These are phyloP conservation scores for Procambarus clarkii DNA, from an alignment of 1,140 invertebrate species.

Conservation along the genomic window DNA sequence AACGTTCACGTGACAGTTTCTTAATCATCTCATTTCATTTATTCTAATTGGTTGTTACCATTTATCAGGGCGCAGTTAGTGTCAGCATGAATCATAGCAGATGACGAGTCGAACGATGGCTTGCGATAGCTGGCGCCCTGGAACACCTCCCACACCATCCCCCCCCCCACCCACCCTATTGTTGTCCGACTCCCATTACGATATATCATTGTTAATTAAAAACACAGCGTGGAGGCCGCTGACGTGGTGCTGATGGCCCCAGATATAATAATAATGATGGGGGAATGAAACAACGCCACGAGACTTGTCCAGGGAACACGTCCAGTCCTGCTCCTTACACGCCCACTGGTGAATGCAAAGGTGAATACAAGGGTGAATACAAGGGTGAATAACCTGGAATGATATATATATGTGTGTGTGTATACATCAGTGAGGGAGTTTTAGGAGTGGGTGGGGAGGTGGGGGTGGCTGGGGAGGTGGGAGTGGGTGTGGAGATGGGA, in stretches of 20 bases:
- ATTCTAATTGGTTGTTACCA: slow-evolving; percentile 67
- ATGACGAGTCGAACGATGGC: slow-evolving; percentile 59
- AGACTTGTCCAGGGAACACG: too few relatives aligned
- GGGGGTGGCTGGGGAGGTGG: background rate
- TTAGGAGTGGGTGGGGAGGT: background rate
- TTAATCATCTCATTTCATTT: slow-evolving; percentile 65
- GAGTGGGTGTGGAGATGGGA: background rate
- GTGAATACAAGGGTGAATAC: too few relatives aligned
- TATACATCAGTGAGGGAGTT: background rate
- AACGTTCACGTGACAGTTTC: slow-evolving; percentile 64
- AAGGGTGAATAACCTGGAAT: too few relatives aligned
- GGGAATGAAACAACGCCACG: background rate
- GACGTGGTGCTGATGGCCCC: slow-evolving; percentile 25
- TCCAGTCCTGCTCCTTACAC: too few relatives aligned
- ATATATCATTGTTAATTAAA: slow-evolving; percentile 69
- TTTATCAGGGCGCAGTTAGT: slow-evolving; percentile 63
- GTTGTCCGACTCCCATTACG: slow-evolving; percentile 43
- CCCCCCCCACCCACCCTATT: background rate
- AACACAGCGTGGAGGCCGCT: slow-evolving; percentile 46
- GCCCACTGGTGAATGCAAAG: too few relatives aligned
- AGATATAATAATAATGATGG: slow-evolving; percentile 5
- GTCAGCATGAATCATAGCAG: slow-evolving; percentile 53
- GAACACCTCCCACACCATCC: background rate
- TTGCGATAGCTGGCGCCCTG: slow-evolving; percentile 44
- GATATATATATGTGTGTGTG: too few relatives aligned